A percentile compares a stretch with the other conserved stretches of the same genome.
These are phyloP conservation scores for Chascanopsetta lugubris DNA, from an alignment of 2,113 vertebrate species.

Conservation along the genomic window DNA sequence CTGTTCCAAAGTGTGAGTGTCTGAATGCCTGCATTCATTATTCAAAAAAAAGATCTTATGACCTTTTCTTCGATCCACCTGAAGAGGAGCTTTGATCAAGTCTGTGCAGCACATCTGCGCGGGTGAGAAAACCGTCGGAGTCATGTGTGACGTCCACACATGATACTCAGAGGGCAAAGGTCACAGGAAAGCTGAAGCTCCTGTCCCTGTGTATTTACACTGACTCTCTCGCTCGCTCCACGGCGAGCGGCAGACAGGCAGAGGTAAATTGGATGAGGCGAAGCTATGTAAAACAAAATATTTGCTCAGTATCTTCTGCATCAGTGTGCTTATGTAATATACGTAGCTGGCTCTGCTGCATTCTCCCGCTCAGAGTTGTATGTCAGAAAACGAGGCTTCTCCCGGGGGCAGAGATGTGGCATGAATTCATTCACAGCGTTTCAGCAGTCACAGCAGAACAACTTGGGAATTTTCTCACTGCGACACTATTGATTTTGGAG, in stretches of 20 bases:
- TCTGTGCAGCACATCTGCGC: background rate
- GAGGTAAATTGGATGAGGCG: constrained; percentile 30
- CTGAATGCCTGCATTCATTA: background rate
- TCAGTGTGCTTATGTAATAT: constrained; percentile 62
- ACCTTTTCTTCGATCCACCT: constrained; percentile 5
- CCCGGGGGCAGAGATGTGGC: constrained; percentile 28
- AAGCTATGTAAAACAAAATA: constrained; percentile 46
- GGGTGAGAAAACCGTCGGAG: background rate
- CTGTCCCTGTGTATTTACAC: constrained; percentile 22
- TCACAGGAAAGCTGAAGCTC: constrained; percentile 22
- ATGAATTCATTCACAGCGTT: constrained; percentile 22
- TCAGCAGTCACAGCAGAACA: background rate
- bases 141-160: background rate
- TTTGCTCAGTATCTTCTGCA: constrained; percentile 53
- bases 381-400: constrained; percentile 34
- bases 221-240: background rate
- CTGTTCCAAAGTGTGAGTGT: too few species aligned
- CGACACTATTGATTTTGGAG: background rate
- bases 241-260: constrained; percentile 12
- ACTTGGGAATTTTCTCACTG: constrained; percentile 3
- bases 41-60: background rate
- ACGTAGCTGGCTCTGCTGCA: constrained; percentile 55
- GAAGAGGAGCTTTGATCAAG: constrained; percentile 1
- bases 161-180: background rate
- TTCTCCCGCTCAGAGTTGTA: constrained; percentile 38